These are phyloP conservation scores for Porites divaricata DNA, from an alignment of 92 coral and sea anemone genomes.

Conservation along the genomic window DNA sequence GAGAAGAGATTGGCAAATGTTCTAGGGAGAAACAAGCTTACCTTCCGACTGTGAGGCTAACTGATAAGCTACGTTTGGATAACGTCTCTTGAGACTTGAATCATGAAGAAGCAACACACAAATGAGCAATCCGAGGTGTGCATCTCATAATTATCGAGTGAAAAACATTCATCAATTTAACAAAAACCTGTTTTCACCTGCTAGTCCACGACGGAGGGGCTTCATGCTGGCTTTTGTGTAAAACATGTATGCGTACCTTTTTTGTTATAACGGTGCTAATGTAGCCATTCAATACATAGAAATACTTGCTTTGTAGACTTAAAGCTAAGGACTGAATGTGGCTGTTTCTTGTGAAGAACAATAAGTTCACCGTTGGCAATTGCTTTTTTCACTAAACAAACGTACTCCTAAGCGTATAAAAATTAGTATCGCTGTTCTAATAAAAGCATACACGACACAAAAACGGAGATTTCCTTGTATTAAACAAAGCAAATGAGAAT, in stretches of 20 bases:
- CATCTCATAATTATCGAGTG: constrained; percentile 1
- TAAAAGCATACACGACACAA: background rate
- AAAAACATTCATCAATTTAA: constrained; percentile 20
- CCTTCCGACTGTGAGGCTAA: background rate
- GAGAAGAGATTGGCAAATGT: background rate
- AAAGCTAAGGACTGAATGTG: background rate
- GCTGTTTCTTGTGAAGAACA: background rate
- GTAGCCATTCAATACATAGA: constrained; percentile 1
- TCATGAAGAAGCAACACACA: background rate
- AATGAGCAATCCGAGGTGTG: constrained; percentile 11
- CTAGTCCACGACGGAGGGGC: background rate
- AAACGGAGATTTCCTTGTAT: constrained; percentile 1
- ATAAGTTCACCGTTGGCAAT: background rate
- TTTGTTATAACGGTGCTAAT: constrained; percentile 2
- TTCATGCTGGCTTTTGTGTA: constrained; percentile 21
- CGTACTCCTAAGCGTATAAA: background rate
- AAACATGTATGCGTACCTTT: constrained; percentile 37
- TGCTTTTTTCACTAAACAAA: background rate
- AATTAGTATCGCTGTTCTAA: background rate
- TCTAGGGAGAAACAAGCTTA: background rate
- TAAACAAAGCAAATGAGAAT: background rate
- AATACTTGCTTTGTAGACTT: constrained; percentile 22
- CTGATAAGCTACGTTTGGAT: background rate
- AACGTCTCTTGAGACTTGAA: background rate
- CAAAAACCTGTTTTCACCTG: constrained; percentile 36